Base-by-base conservation (phyloP, 2,113 vertebrate species). In the Entelurus aequoreus region DNA sequence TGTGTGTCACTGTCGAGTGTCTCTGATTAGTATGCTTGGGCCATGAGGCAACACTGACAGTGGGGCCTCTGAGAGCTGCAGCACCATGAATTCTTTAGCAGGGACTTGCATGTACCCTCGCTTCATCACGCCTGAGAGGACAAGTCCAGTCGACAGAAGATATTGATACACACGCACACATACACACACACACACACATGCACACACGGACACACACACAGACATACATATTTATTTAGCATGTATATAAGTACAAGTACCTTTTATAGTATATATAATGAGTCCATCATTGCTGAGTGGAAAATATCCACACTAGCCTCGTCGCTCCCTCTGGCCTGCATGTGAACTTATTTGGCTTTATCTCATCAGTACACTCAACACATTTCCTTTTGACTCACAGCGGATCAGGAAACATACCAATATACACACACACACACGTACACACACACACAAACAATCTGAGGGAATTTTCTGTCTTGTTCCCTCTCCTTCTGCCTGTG, bases 401-500 rank as follows among this genome's bases (percentile, higher is more conserved):
- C 62, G 63, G 58, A 65, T 63, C 67, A 80, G 76, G 68, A 82
- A 76, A 66, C 71, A 79, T 68, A 72, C 44, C 58, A 55, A 71
- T 60, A 60, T 21, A 42, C 28, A 64, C 37, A 72, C 60, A 71
- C 8, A 8, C 40, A 42, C 40, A 42, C 40, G 10, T 8, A 8
- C 62, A 69, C 54, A 75, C 54, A 40, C 28, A 63, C 36, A 54
- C 50, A 64, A 80, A 73, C 88, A 88, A 92, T 90, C 91, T 90
- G 86, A 91, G 87, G 92, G 91, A 92, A 91, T 92, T 90, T 86
- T 90, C 90, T 80, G 88, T 90, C 78, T 86, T 77, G 84, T 84
- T 85, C 77, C 82, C 75, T 84, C 80, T 82, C 75, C 63, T 66
- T 85, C 81, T 36, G 90, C 92, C 90, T 94, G 90, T 92, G 90